A percentile compares a stretch with the other conserved stretches of the same genome.
These are phyloP conservation scores for Campylomormyrus numenius DNA, from an alignment of 2,113 vertebrate genomes.

Conservation along the genomic window DNA sequence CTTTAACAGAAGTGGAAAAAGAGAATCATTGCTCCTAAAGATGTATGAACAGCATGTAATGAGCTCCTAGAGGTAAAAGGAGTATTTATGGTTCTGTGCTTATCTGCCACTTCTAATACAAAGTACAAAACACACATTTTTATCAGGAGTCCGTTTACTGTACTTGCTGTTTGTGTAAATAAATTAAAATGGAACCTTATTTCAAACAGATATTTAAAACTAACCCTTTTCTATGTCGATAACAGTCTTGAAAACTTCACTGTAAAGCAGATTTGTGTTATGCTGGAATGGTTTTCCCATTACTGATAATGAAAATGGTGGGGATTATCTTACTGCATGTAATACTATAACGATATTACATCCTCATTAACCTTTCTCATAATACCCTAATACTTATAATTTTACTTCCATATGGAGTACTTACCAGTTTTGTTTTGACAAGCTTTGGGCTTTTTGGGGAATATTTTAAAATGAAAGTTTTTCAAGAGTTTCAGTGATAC, in stretches of 20 bases:
- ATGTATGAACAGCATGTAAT: background rate
- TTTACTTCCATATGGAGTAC: background rate
- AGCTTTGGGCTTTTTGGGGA: background rate
- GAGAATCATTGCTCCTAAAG: background rate
- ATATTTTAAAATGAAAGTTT: background rate
- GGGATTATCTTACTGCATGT: background rate
- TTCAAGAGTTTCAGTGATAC: background rate
- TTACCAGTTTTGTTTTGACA: background rate
- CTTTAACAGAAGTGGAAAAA: background rate
- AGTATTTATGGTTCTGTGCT: background rate
- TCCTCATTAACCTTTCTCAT: slow-evolving; percentile 1
- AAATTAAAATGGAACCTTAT: background rate
- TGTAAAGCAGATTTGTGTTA: background rate
- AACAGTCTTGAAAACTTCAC: background rate
- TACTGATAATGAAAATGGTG: background rate
- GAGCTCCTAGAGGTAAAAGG: background rate
- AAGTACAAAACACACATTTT: background rate
- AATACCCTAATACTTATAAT: background rate
- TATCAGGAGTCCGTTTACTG: background rate
- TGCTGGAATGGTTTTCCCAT: background rate
- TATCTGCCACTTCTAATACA: background rate
- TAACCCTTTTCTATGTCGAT: background rate
- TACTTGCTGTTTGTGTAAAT: background rate
- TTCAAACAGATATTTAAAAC: background rate
- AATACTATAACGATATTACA: background rate